Conservation (phyloP, 2,888 invertebrate species). For the Eupithecia abbreviata region DNA sequence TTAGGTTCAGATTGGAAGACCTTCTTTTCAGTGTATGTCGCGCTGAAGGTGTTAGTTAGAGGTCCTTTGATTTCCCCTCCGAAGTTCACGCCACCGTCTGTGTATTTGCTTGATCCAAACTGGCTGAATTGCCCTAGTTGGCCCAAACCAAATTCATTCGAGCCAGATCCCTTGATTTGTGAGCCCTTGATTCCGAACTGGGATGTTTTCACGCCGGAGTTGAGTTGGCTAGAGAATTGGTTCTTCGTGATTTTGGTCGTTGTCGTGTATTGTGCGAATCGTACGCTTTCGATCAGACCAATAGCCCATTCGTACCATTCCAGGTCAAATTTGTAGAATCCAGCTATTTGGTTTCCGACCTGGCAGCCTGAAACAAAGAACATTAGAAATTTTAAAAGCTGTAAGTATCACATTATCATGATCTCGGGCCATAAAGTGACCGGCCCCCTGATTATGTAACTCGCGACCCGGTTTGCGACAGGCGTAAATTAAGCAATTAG, state of each 20-base stretch:
- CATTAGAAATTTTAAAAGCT: not conserved
- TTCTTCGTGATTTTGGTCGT: conserved; percentile 56
- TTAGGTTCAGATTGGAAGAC: conserved; percentile 69
- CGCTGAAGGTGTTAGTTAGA: conserved; percentile 66
- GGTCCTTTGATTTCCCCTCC: conserved; percentile 63
- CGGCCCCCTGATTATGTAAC: no score
- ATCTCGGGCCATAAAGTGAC: no score
- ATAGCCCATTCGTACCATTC: conserved; percentile 84
- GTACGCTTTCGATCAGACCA: conserved; percentile 69
- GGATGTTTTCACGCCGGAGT: conserved; percentile 43
- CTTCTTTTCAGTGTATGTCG: conserved; percentile 70
- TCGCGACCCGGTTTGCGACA: no score
- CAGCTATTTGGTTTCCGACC: conserved; percentile 80
- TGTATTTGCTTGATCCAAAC: conserved; percentile 54
- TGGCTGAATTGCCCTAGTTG: conserved; percentile 52
- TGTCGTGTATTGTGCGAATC: conserved; percentile 66
- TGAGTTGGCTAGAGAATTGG: conserved; percentile 53
- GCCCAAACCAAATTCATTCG: conserved; percentile 21
- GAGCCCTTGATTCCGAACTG: conserved; percentile 49
- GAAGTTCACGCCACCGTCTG: conserved; percentile 51
- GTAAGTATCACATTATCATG: no score
- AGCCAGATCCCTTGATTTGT: conserved; percentile 34
- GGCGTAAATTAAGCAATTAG: no score
- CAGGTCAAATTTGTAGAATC: conserved; percentile 85
- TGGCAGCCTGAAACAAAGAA: conserved; percentile 74